Evolutionary conservation across 2,113 vertebrate genomes (phyloP).

Genomic region (Rhea americana): DNA sequence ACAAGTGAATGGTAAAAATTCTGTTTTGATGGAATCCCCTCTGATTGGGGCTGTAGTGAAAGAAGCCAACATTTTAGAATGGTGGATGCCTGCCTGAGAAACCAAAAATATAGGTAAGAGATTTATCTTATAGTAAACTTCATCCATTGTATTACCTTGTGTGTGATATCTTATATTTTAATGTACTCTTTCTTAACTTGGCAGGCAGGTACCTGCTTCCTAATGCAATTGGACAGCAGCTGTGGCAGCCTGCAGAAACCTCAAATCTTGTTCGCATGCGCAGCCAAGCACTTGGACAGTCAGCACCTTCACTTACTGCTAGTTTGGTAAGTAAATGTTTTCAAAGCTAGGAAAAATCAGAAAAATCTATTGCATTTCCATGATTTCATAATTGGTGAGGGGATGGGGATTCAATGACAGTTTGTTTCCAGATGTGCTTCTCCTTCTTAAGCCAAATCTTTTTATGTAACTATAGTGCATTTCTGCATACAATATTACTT

Average conservation of each 20-base stretch:
- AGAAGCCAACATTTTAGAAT: not conserved
- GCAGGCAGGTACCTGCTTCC: constrained; percentile 92
- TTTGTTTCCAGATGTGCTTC: not conserved
- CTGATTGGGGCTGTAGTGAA: not conserved
- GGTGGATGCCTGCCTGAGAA: not conserved
- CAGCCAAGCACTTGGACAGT: constrained; percentile 90
- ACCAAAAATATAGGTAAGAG: not conserved
- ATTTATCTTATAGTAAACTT: not conserved
- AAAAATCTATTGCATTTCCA: not conserved
- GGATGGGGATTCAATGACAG: not conserved
- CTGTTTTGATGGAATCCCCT: not conserved
- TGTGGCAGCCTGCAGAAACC: constrained; percentile 78
- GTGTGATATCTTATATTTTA: not conserved
- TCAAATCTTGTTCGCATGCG: constrained; percentile 93
- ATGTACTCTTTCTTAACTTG: constrained; percentile 18
- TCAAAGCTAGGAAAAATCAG: not conserved
- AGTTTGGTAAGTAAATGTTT: constrained; percentile 82
- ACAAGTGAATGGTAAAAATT: not conserved
- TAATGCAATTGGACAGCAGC: constrained; percentile 73
- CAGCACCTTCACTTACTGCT: constrained; percentile 90
- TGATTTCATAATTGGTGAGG: not conserved
- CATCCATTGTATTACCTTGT: not conserved
- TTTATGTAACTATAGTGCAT: not conserved
- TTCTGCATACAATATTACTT: not conserved
- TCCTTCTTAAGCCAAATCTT: not conserved